Base-by-base conservation (phyloP, 2,888 invertebrate genomes). In the Stratiomys singularior region DNA sequence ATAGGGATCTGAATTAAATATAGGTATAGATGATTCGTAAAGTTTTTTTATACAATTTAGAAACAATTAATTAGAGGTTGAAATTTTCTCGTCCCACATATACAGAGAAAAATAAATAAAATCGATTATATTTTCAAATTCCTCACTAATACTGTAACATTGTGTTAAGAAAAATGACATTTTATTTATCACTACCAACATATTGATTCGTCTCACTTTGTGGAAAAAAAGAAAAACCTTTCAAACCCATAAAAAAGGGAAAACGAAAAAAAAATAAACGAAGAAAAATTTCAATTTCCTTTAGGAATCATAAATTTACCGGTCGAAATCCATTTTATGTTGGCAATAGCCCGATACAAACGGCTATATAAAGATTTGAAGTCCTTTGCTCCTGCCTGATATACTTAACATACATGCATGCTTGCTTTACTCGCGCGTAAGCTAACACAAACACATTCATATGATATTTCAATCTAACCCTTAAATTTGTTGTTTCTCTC, bases 251-350 rank as follows among this genome's bases (percentile, higher is more conserved):
- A 52, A 52, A 52, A 52, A 13, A 5, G 15, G 15, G 37, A 3
- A 37, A 52, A 13, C 52, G 15, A 18, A 9, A 3, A 37, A 9
- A 37, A 37, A 3, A 13, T 52, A 52, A 72, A 72, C 72, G 56
- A 72, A 72, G 72, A 74, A 74, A 77, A 66, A 77, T 77, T 77
- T 56, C 77, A 77, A 77, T 77, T 77, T 77, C 56, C 64, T 77
- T 28, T n/a, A 66, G 77, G 77, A 77, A 67, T 77, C 77, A 67
- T 56, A 64, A 67, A 81, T 81, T 81, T 80, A 79, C 80, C 80
- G 77, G 77, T 69, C 80, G 78, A 80, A 81, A 81, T 81, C 81
- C 81, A 78, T 81, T 81, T 81, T 81, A 81, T 81, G 81, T 80
- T 74, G 60, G 80, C 81, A 81, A 81, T 81, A 81, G 81, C 80